A percentile compares a stretch with the other conserved stretches of the same genome.
Conservation (phyloP, 1,140 invertebrate genomes). For the Drosophila sproati region DNA sequence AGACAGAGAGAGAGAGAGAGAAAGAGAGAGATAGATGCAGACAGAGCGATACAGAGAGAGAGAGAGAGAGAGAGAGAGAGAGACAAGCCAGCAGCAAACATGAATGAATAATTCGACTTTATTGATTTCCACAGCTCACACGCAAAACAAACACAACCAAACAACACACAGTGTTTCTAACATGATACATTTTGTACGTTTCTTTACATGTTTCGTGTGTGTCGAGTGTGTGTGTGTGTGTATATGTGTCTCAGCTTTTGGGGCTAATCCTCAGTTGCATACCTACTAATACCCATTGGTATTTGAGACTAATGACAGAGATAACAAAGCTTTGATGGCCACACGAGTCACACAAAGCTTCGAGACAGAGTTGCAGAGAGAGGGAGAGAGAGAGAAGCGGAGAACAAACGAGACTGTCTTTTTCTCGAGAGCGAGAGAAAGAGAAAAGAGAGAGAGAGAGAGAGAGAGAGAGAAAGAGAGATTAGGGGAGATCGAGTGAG, state of each 20-base stretch:
- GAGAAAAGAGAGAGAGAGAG: background rate
- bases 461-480: background rate
- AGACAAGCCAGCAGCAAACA: constrained; percentile 23
- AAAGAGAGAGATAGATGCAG: background rate
- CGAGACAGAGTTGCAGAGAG: background rate
- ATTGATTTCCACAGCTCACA: constrained; percentile 51
- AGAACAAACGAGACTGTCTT: background rate
- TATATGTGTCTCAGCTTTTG: constrained; percentile 8
- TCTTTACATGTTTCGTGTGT: background rate
- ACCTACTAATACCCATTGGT: constrained; percentile 58
- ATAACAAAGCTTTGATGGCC: constrained; percentile 46
- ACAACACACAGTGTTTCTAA: constrained; percentile 5
- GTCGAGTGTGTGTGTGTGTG: constrained; percentile 1
- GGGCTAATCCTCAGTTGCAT: constrained; percentile 38
- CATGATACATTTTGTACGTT: constrained; percentile 32
- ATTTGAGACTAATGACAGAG: constrained; percentile 61
- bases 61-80: background rate
- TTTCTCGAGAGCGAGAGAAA: background rate
- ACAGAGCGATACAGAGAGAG: background rate
- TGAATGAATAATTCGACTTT: constrained; percentile 61
- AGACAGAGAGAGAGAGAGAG: constrained; percentile 5
- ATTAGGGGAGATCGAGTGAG: background rate
- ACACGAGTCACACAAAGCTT: constrained; percentile 6
- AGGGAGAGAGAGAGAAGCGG: background rate
- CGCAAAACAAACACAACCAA: constrained; percentile 23